Percentiles rank a stretch among this genome's conserved stretches.
Conservation (phyloP, 2,797 vertebrate genomes). For the Moxostoma hubbsi region DNA sequence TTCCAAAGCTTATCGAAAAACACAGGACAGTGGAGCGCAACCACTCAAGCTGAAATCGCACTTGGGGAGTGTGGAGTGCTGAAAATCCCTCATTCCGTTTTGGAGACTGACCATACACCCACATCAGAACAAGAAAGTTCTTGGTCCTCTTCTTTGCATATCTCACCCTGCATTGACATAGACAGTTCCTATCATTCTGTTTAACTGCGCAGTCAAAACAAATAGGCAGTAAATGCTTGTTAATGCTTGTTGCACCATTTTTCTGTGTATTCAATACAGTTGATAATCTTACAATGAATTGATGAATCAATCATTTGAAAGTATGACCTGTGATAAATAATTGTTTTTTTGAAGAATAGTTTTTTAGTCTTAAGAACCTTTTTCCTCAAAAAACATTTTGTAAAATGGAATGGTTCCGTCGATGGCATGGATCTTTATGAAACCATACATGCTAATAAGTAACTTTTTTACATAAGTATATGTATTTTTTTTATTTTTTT, state of each 20-base stretch:
- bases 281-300: background rate
- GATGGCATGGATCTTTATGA: no score
- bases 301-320: background rate
- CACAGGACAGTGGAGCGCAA: background rate
- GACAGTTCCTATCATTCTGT: conserved; percentile 48
- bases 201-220: background rate
- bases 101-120: conserved; percentile 18
- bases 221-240: background rate
- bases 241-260: background rate
- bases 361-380: no score
- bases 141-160: conserved; percentile 9
- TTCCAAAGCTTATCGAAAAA: conserved; percentile 29
- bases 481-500: no score
- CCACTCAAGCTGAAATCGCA: background rate
- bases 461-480: no score
- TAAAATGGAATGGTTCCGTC: no score
- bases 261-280: background rate
- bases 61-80: conserved; percentile 58
- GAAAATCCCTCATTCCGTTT: conserved; percentile 23
- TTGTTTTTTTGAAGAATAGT: no score
- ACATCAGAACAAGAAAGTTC: conserved; percentile 6
- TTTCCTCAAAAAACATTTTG: no score
- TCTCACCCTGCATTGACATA: conserved; percentile 16
- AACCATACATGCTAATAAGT: no score
- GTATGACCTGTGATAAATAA: background rate